These are phyloP conservation scores for Oncorhynchus nerka DNA, from an alignment of 2,113 vertebrate genomes.

Conservation along the genomic window DNA sequence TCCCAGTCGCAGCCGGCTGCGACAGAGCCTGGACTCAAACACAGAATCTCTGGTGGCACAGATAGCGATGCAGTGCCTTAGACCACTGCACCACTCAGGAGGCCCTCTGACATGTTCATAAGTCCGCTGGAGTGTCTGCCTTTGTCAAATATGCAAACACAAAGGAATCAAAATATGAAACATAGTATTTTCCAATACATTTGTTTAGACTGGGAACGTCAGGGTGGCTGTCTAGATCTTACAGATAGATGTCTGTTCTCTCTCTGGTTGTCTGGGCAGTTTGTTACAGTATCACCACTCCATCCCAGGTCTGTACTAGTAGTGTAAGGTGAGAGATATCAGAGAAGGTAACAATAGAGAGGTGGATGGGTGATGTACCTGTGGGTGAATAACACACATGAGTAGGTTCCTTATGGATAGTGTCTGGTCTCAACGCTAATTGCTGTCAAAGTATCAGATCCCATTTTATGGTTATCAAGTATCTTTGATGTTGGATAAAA, in stretches of 20 bases:
- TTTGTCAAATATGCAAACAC: too few species aligned
- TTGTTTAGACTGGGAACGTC: background rate
- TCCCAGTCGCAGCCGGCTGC: too few species aligned
- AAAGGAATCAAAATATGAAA: background rate
- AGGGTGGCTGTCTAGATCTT: background rate
- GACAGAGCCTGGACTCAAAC: too few species aligned
- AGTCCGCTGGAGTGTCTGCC: too few species aligned
- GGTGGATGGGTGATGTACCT: background rate
- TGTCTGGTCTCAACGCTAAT: background rate
- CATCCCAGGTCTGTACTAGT: background rate
- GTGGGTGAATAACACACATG: background rate
- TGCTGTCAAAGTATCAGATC: constrained; percentile 2
- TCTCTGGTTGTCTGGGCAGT: background rate
- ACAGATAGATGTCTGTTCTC: background rate
- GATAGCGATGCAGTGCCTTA: too few species aligned
- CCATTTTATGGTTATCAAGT: background rate
- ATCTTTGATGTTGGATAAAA: background rate
- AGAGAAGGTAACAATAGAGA: background rate
- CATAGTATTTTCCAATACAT: background rate
- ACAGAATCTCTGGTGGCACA: too few species aligned
- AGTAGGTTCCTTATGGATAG: background rate
- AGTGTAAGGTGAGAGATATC: constrained; percentile 1
- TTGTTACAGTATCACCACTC: background rate
- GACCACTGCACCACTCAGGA: too few species aligned
- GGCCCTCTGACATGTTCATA: too few species aligned